phyloP scores from a whole-genome alignment of 2,797 vertebrate species.

The Sparus aurata region DNA sequence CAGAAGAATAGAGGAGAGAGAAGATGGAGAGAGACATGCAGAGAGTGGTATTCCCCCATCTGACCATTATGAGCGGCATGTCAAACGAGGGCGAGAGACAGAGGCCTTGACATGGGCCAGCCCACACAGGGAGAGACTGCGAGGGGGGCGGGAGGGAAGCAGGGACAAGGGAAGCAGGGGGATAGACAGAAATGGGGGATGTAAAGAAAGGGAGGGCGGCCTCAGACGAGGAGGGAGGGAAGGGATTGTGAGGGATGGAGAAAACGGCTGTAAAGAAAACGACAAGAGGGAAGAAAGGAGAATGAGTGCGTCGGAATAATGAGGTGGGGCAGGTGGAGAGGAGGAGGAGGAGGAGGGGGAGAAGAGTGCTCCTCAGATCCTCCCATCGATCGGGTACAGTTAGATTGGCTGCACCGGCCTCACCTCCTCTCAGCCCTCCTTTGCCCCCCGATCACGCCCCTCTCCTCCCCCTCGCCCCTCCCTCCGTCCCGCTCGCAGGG shows the following conservation, averaged over 20 bases:
- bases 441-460: conserved; percentile 25
- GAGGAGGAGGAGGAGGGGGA: conserved; percentile 30
- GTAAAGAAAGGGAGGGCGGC: conserved; percentile 38
- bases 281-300: conserved; percentile 27
- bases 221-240: conserved; percentile 32
- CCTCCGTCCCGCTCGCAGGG: conserved; percentile 64
- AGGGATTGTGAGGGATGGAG: conserved; percentile 19
- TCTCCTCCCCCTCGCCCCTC: neutral
- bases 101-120: conserved; percentile 81
- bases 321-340: conserved; percentile 48
- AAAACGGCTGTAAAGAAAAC: conserved; percentile 48
- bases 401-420: conserved; percentile 65
- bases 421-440: conserved; percentile 62
- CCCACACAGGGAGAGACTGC: conserved; percentile 75
- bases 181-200: conserved; percentile 47
- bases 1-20: conserved; percentile 53
- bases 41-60: conserved; percentile 82
- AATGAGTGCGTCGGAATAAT: conserved; percentile 42
- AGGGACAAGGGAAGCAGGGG: conserved; percentile 13
- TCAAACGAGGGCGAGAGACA: conserved; percentile 84
- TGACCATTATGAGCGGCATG: conserved; percentile 90
- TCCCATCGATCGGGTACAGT: conserved; percentile 79
- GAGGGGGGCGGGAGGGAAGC: neutral
- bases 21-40: conserved; percentile 81
- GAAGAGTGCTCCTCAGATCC: conserved; percentile 73